Evolutionary conservation across 2,113 vertebrate genomes (phyloP).

Genomic region (Alligator mississippiensis): DNA sequence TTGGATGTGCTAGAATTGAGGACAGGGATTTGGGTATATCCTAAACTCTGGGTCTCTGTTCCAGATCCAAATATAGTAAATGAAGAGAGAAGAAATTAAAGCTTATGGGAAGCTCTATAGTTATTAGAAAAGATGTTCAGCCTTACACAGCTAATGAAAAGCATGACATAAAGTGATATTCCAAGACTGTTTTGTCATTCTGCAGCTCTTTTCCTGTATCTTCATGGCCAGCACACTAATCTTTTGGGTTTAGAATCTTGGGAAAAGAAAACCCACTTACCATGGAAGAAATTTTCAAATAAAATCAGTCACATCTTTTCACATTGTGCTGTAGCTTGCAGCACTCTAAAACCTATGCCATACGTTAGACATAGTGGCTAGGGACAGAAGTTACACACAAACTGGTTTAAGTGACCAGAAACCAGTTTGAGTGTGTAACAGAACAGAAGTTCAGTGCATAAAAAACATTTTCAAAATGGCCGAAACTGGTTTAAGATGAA

Average conservation of each 20-base stretch:
- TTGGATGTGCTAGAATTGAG: background rate
- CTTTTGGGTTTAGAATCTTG: background rate
- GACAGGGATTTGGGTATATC: background rate
- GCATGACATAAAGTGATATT: background rate
- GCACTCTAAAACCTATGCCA: background rate
- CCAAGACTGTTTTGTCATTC: background rate
- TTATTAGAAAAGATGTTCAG: constrained; percentile 32
- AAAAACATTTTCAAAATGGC: too few species aligned
- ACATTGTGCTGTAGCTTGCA: background rate
- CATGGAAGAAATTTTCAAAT: background rate
- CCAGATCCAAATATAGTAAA: constrained; percentile 22
- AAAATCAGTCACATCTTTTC: background rate
- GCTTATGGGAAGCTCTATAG: constrained; percentile 8
- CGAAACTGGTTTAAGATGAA: too few species aligned
- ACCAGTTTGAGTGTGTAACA: too few species aligned
- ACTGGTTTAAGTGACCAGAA: too few species aligned
- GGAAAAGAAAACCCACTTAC: background rate
- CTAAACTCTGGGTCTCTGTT: background rate
- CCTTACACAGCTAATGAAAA: background rate
- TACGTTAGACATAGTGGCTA: background rate
- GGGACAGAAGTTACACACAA: too few species aligned
- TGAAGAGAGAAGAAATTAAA: constrained; percentile 22
- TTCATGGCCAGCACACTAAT: background rate
- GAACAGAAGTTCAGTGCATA: too few species aligned
- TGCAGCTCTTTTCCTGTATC: background rate